phyloP scores from a whole-genome alignment of 2,888 invertebrate genomes.

The Lochmaea crataegi region DNA sequence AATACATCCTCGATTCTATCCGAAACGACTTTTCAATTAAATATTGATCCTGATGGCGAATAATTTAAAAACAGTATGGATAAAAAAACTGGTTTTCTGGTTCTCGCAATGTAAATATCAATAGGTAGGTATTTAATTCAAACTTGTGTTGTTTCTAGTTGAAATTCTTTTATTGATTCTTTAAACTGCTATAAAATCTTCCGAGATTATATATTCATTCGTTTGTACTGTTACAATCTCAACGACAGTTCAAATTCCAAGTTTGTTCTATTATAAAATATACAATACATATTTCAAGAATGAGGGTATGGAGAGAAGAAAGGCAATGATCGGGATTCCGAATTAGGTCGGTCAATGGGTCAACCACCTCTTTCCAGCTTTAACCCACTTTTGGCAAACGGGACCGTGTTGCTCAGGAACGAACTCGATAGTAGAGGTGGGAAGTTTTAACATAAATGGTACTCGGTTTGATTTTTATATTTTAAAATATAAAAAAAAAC shows the following conservation, averaged over 20 bases:
- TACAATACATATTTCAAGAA: conserved; percentile 8
- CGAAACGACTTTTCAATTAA: no score
- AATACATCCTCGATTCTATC: no score
- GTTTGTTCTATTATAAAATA: neutral
- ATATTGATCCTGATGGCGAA: no score
- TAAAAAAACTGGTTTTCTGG: no score
- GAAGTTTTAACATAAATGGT: neutral
- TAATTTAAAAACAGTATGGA: no score
- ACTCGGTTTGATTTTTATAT: neutral
- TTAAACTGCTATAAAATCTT: no score
- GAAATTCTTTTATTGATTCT: no score
- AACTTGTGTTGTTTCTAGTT: no score
- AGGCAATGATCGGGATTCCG: conserved; percentile 25
- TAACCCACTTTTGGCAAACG: conserved; percentile 40
- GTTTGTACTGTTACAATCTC: neutral
- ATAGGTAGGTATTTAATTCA: no score
- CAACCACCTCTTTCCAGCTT: conserved; percentile 49
- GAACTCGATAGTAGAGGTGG: conserved; percentile 15
- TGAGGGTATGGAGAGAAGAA: conserved; percentile 9
- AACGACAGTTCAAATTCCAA: neutral
- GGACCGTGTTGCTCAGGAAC: conserved; percentile 24
- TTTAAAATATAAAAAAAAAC: neutral
- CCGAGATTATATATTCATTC: no score
- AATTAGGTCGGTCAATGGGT: conserved; percentile 52
- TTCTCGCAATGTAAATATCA: no score